These are phyloP conservation scores for Ochropleura plecta DNA, from an alignment of 2,888 invertebrate genomes.

Conservation along the genomic window DNA sequence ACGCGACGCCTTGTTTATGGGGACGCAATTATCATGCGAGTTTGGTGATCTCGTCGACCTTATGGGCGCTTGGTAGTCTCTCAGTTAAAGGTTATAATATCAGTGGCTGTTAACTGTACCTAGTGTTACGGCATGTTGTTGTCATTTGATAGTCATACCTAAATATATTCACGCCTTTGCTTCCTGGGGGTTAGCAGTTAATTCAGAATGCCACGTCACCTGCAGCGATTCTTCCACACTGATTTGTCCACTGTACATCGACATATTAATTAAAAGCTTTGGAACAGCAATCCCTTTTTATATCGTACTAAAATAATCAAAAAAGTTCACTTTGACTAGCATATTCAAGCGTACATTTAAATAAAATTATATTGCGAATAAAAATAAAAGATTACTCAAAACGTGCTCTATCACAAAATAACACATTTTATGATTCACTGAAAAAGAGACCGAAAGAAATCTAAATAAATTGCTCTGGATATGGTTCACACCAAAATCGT, in stretches of 20 bases:
- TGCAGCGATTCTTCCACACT: background rate
- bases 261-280: background rate
- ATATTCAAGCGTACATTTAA: background rate
- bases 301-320: background rate
- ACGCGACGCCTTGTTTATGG: conserved; percentile 60
- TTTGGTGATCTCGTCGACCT: conserved; percentile 41
- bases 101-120: background rate
- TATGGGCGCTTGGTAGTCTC: conserved; percentile 36
- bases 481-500: conserved; percentile 10
- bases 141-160: background rate
- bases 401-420: conserved; percentile 47
- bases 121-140: background rate
- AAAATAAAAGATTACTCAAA: conserved; percentile 19
- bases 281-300: background rate
- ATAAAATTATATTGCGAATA: conserved; percentile 1
- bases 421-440: conserved; percentile 38
- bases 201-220: background rate
- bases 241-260: background rate
- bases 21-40: conserved; percentile 55
- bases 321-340: background rate
- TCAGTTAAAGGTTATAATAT: conserved; percentile 1
- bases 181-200: background rate
- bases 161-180: background rate
- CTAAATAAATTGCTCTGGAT: conserved; percentile 28
- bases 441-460: conserved; percentile 18